Base-by-base conservation (phyloP, 2,888 invertebrate species). In the Onchidella celtica region DNA sequence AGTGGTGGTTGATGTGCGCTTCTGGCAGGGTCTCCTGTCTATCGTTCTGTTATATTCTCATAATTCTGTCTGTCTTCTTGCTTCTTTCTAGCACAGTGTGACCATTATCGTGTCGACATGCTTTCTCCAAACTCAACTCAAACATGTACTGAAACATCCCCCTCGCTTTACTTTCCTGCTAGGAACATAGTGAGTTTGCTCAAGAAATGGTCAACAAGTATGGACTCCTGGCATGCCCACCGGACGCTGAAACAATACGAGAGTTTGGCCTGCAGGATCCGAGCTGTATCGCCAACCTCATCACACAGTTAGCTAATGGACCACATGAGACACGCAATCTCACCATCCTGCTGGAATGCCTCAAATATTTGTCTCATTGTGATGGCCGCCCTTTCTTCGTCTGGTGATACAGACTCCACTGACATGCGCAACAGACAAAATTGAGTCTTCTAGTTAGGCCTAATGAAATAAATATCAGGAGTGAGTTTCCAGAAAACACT, bases 381-480 rank as follows among this genome's bases (percentile, higher is more conserved):
- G 80, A 80, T 29, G 59, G 65, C 14, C 61, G 74, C 1, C 80
- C 80, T 17, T 29, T 80, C 38, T 80, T 81, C 47, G 69, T 81
- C 21, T 81, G 73, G 73, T 86, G 80, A 87, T 24, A 6, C 47
- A n/a, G n/a, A n/a, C n/a, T n/a, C n/a, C n/a, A n/a, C n/a, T n/a
- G n/a, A n/a, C n/a, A n/a, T n/a, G n/a, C n/a, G n/a, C n/a, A n/a
- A n/a, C n/a, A n/a, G n/a, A n/a, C n/a, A n/a, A n/a, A n/a, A n/a
- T n/a, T n/a, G n/a, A n/a, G n/a, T n/a, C 57, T 14, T 14, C 24
- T 1, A n/a, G 6, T 4, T 57, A 11, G 21, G 11, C 11, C 24
- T 14, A 57, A 57, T 1, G 17, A 14, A 57, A 24, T 3, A 1
- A 11, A 14, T n/a, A n/a, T n/a, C n/a, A n/a, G n/a, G n/a, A n/a